A percentile compares a stretch with the other conserved stretches of the same genome.
Conservation (phyloP, 1,140 invertebrate genomes). For the Nasonia giraulti region DNA sequence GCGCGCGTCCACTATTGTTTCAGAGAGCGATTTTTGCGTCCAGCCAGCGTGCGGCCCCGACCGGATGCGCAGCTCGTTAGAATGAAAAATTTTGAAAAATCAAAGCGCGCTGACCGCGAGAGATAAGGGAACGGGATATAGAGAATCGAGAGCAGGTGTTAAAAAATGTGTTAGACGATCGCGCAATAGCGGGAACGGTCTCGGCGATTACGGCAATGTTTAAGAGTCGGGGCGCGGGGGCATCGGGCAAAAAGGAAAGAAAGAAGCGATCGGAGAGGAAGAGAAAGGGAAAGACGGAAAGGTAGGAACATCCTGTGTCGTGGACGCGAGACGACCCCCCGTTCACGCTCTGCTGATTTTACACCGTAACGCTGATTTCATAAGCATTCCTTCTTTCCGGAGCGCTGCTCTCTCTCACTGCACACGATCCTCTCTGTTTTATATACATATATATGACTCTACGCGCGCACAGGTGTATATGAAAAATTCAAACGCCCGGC, state of each 20-base stretch:
- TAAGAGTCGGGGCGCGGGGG: constrained; percentile 8
- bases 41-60: not conserved
- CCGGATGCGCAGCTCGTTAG: not conserved
- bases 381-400: constrained; percentile 63
- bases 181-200: constrained; percentile 38
- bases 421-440: not conserved
- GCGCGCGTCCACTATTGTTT: not conserved
- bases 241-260: not conserved
- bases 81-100: not conserved
- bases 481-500: constrained; percentile 23
- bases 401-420: constrained; percentile 20
- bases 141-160: constrained; percentile 29
- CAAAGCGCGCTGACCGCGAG: too few species aligned
- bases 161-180: constrained; percentile 51
- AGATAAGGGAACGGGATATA: too few species aligned
- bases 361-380: constrained; percentile 67
- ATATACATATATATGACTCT: too few species aligned
- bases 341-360: constrained; percentile 64
- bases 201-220: constrained; percentile 20
- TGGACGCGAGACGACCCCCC: constrained; percentile 54
- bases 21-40: not conserved
- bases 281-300: constrained; percentile 59
- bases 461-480: too few species aligned
- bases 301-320: constrained; percentile 66
- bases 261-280: constrained; percentile 10